Percentiles rank a stretch among this genome's conserved stretches.
Conservation (phyloP, 2,113 vertebrate species). For the Phasianus colchicus region DNA sequence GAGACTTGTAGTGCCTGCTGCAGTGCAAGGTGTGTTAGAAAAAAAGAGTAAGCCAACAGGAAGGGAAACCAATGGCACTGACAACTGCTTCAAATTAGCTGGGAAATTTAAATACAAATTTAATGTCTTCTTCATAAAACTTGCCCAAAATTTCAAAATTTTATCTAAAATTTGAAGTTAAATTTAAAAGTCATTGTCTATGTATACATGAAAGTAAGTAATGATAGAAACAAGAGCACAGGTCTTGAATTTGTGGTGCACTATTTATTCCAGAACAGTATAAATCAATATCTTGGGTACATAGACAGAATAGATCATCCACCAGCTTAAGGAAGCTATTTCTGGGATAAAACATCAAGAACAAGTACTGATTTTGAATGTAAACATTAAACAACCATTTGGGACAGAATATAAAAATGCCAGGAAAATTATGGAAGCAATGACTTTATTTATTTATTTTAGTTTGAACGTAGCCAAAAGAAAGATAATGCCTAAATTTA, state of each 20-base stretch:
- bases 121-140: background rate
- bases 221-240: background rate
- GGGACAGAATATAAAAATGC: background rate
- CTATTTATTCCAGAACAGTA: background rate
- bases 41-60: background rate
- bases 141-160: background rate
- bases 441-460: background rate
- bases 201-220: background rate
- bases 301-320: background rate
- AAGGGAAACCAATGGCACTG: background rate
- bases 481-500: background rate
- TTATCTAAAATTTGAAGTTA: background rate
- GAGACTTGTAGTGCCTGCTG: background rate
- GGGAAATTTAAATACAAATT: background rate
- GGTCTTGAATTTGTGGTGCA: background rate
- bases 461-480: background rate
- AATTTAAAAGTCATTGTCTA: background rate
- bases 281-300: background rate
- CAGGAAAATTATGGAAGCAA: background rate
- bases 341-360: background rate
- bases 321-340: background rate
- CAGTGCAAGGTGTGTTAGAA: background rate
- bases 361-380: background rate
- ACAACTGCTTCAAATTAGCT: background rate
- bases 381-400: background rate